Conservation (phyloP, 2,113 vertebrate species). For the Istiophorus platypterus region DNA sequence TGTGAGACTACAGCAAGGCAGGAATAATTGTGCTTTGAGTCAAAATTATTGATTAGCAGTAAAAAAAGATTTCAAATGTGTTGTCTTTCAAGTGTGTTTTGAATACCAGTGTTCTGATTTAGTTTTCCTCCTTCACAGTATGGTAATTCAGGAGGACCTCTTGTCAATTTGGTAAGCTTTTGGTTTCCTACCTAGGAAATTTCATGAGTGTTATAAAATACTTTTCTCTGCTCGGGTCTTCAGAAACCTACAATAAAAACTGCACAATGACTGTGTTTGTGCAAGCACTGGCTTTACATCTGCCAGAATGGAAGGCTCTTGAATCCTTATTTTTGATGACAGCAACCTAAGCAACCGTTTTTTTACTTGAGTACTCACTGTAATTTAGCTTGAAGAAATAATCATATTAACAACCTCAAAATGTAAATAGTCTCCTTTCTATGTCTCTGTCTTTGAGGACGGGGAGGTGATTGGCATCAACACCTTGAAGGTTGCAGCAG, state of each 20-base stretch:
- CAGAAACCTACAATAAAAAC: background rate
- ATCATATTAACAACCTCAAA: no score
- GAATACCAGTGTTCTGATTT: background rate
- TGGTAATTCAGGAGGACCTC: conserved; percentile 94
- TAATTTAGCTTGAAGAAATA: background rate
- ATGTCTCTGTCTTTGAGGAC: conserved; percentile 81
- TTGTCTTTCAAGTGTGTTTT: background rate
- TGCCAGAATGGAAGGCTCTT: background rate
- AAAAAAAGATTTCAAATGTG: background rate
- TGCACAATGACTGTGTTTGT: background rate
- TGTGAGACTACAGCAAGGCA: conserved; percentile 80
- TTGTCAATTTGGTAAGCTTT: conserved; percentile 92
- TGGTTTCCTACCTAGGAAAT: background rate
- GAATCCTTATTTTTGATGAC: background rate
- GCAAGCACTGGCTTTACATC: background rate
- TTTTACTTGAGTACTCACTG: background rate
- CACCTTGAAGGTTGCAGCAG: conserved; percentile 94
- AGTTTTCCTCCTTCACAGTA: conserved; percentile 84
- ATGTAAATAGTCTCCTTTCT: background rate
- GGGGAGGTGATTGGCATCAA: conserved; percentile 98
- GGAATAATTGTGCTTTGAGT: background rate
- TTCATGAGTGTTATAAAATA: background rate
- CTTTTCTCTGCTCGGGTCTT: background rate
- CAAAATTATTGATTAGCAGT: background rate
- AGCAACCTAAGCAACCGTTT: background rate